Conservation (phyloP, 1,140 invertebrate genomes). For the Drosophila auraria region DNA sequence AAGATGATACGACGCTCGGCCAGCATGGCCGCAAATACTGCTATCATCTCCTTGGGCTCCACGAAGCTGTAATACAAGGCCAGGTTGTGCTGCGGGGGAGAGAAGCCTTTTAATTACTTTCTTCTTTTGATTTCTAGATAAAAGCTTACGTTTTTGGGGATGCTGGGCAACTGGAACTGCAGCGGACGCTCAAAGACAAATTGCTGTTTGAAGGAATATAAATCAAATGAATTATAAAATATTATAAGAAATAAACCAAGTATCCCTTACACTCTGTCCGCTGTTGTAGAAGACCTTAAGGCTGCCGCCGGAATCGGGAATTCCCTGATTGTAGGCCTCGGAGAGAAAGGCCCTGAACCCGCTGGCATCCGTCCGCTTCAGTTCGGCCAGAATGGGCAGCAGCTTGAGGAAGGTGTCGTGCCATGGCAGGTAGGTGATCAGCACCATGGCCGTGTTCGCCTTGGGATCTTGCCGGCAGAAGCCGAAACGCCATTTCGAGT, state of each 20-base stretch:
- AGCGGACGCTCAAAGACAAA: conserved; percentile 92
- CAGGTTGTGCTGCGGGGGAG: conserved; percentile 92
- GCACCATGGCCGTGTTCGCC: conserved; percentile 90
- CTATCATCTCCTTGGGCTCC: conserved; percentile 96
- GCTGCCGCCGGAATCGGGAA: conserved; percentile 87
- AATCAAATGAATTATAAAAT: background rate
- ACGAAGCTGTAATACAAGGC: conserved; percentile 98
- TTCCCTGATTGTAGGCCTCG: conserved; percentile 88
- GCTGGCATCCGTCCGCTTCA: conserved; percentile 67
- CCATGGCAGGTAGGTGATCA: conserved; percentile 96
- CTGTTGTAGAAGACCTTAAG: conserved; percentile 87
- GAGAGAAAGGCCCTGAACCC: conserved; percentile 88
- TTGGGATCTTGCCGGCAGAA: conserved; percentile 96
- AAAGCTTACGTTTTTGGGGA: conserved; percentile 96
- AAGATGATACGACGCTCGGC: conserved; percentile 96
- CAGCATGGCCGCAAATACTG: conserved; percentile 96
- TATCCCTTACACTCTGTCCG: conserved; percentile 86
- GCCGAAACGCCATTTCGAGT: conserved; percentile 98
- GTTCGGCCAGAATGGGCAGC: conserved; percentile 80
- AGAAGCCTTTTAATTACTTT: conserved; percentile 30
- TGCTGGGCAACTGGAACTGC: conserved; percentile 93
- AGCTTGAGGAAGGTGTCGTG: conserved; percentile 97
- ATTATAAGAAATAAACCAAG: background rate
- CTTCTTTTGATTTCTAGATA: background rate
- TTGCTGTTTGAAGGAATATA: conserved; percentile 86